Conservation (phyloP, 2,888 invertebrate species). For the Phengaris arion region DNA sequence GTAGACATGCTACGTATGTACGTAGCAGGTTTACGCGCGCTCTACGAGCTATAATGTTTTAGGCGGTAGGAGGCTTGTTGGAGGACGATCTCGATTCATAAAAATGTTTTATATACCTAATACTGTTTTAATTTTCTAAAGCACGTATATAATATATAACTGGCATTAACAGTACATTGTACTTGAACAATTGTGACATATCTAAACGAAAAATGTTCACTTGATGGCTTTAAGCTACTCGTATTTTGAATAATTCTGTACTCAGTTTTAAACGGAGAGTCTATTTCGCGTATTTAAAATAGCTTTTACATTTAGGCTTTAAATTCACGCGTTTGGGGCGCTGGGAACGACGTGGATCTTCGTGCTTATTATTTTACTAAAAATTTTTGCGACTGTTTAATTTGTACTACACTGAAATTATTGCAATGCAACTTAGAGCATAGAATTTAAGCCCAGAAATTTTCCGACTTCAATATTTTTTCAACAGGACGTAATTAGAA, state of each 20-base stretch:
- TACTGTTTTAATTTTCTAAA: too few species aligned
- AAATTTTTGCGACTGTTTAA: not conserved
- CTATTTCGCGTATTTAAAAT: not conserved
- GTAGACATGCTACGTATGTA: too few species aligned
- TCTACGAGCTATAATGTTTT: too few species aligned
- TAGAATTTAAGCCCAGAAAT: not conserved
- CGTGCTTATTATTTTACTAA: not conserved
- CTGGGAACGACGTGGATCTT: not conserved
- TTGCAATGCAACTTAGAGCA: not conserved
- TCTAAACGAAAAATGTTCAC: too few species aligned
- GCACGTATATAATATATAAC: too few species aligned
- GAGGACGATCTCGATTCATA: too few species aligned
- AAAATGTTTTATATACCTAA: too few species aligned
- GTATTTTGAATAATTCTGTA: not conserved
- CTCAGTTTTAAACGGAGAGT: not conserved
- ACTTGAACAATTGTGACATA: too few species aligned
- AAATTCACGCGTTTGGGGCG: conserved; percentile 5
- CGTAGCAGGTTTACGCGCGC: too few species aligned
- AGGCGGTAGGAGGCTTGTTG: too few species aligned
- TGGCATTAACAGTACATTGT: too few species aligned
- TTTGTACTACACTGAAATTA: not conserved
- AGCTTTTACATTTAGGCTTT: not conserved
- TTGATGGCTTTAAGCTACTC: not conserved
- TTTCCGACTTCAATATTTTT: not conserved
- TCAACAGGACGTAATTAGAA: too few species aligned